Evolutionary conservation across 2,888 invertebrate genomes (phyloP), one percentile per base, ranked within the genome.

Genomic region (Pogonocherus hispidulus): DNA sequence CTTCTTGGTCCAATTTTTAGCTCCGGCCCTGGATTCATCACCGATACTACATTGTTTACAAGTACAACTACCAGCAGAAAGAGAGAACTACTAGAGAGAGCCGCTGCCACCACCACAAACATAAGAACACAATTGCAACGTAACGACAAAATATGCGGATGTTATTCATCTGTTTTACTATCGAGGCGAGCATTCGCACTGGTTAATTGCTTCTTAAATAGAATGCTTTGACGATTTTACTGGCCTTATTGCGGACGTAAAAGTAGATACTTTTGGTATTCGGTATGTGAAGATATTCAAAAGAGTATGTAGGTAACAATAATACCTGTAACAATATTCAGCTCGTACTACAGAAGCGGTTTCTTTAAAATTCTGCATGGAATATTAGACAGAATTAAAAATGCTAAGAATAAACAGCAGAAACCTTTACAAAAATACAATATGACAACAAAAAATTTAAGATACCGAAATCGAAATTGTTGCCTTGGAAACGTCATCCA

Each of bases 141-240:
- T 19, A 19, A 52, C 11, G 9, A 23, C n/a, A 52, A 52, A 35
- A 54, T 35, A 54, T 54, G 54, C 54, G 54, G 54, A 54, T 54
- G 54, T 54, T 35, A 54, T 54, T 54, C 54, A 54, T 54, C 35
- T 20, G 18, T 54, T 54, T 54, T 54, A 52, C 51, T 27, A 27
- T 27, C 41, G 14, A 41, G 14, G 0, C 41, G 14, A 16, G 14
- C 23, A 18, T 14, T 32, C 14, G 52, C 23, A 32, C 27, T 52
- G n/a, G 52, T 9, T 35, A 19, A 32, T 54, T 35, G 32, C 54
- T 16, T 18, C 54, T 16, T 18, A 41, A 41, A 41, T 14, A 11
- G 32, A 54, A 54, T 27, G 6, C 27, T 23, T 27, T 9, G 51
- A 16, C 51, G 22, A 52, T 27, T 52, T 52, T 27, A 27, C 16